Percentiles rank a stretch among this genome's conserved stretches.
Evolutionary conservation across 2,113 vertebrate genomes (phyloP).

Genomic region (Chaetorhynchus papuensis): DNA sequence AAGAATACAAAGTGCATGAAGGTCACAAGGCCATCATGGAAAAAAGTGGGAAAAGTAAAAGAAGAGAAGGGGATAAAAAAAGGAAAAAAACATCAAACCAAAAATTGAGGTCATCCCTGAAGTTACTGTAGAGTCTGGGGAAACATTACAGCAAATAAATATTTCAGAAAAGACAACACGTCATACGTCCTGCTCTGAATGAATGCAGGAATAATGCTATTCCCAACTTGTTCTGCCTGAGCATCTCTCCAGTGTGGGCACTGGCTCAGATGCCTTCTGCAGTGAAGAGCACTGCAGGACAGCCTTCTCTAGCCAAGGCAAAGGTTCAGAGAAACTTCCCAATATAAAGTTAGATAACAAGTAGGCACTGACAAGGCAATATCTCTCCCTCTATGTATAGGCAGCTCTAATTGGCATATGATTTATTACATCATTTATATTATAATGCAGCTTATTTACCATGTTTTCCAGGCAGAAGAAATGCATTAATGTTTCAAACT

Average conservation of each 20-base stretch:
- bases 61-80: accelerated
- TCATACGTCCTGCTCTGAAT: background rate
- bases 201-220: background rate
- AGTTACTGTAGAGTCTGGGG: background rate
- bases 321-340: background rate
- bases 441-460: background rate
- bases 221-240: background rate
- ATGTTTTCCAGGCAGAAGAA: background rate
- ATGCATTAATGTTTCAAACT: background rate
- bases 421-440: background rate
- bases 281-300: background rate
- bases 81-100: background rate
- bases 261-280: background rate
- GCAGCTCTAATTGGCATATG: background rate
- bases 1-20: background rate
- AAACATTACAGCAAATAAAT: conserved; percentile 32
- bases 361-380: background rate
- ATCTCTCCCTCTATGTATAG: background rate
- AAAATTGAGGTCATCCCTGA: background rate
- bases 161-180: background rate
- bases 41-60: background rate
- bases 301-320: background rate
- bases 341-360: background rate
- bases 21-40: background rate
- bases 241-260: background rate